Percentiles rank a stretch among this genome's conserved stretches.
phyloP scores from a whole-genome alignment of 2,113 vertebrate species.

The Chionomys nivalis region DNA sequence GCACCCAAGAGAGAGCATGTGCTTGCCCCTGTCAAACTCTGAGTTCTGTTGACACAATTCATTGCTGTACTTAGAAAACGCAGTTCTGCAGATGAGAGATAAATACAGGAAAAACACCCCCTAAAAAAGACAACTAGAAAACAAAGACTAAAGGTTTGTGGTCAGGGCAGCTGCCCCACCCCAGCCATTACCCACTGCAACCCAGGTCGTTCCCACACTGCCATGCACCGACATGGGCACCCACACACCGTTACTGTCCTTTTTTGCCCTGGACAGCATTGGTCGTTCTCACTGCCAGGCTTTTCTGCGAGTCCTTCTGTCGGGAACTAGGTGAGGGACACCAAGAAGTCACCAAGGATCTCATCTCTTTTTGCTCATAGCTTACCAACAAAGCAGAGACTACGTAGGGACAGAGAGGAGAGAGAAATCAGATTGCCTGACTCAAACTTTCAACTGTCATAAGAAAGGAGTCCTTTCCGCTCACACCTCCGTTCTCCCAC shows the following conservation, averaged over 20 bases:
- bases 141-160: constrained; percentile 82
- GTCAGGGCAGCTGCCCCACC: constrained; percentile 81
- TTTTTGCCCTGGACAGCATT: constrained; percentile 56
- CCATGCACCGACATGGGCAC: neutral
- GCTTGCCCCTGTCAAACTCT: neutral
- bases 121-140: constrained; percentile 66
- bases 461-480: neutral
- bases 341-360: neutral
- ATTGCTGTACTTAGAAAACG: neutral
- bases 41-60: constrained; percentile 8
- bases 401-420: neutral
- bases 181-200: constrained; percentile 73
- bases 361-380: neutral
- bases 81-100: constrained; percentile 54
- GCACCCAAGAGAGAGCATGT: neutral
- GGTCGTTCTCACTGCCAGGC: neutral
- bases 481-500: too few species aligned
- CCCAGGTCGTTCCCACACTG: neutral
- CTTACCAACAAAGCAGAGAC: neutral
- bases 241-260: neutral
- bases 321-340: neutral
- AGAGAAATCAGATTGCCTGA: neutral
- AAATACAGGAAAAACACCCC: constrained; percentile 69
- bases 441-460: neutral
- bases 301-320: too few species aligned